phyloP scores from a whole-genome alignment of 2,888 invertebrate species.

The Dichetophora obliterata region DNA sequence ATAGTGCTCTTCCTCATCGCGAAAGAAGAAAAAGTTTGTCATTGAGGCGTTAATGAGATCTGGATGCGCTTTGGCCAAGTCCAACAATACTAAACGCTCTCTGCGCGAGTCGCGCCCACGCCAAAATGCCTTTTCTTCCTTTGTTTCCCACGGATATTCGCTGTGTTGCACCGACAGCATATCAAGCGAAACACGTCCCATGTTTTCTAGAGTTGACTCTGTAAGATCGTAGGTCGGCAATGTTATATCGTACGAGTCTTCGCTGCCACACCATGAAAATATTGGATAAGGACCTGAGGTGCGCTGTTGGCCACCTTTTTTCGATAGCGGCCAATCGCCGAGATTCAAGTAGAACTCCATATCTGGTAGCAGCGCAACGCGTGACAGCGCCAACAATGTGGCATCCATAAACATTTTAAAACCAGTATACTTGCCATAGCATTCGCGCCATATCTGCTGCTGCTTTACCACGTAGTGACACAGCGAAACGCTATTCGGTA shows the following conservation, averaged over 20 bases:
- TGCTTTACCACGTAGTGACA: conserved; percentile 90
- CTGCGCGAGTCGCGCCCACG: conserved; percentile 92
- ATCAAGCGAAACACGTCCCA: conserved; percentile 92
- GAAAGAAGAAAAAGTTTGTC: conserved; percentile 96
- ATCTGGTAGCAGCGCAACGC: conserved; percentile 87
- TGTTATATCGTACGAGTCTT: conserved; percentile 86
- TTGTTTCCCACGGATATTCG: conserved; percentile 79
- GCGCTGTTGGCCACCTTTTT: conserved; percentile 68
- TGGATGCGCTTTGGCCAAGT: conserved; percentile 80
- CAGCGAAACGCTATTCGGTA: conserved; percentile 85
- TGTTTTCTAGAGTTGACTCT: conserved; percentile 90
- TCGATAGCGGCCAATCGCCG: conserved; percentile 94
- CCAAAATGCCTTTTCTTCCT: conserved; percentile 87
- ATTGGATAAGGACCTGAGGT: conserved; percentile 79
- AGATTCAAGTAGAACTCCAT: conserved; percentile 92
- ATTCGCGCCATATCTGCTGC: conserved; percentile 87
- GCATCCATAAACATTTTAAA: conserved; percentile 97
- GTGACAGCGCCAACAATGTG: conserved; percentile 82
- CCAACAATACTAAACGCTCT: conserved; percentile 85
- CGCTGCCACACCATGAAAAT: conserved; percentile 97
- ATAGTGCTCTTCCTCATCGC: conserved; percentile 84
- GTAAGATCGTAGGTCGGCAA: conserved; percentile 97
- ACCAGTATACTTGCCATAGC: conserved; percentile 94
- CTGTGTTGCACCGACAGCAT: conserved; percentile 90
- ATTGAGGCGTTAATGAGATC: conserved; percentile 90